These are phyloP conservation scores for Rhagium mordax DNA, from an alignment of 2,888 invertebrate species.

Conservation along the genomic window DNA sequence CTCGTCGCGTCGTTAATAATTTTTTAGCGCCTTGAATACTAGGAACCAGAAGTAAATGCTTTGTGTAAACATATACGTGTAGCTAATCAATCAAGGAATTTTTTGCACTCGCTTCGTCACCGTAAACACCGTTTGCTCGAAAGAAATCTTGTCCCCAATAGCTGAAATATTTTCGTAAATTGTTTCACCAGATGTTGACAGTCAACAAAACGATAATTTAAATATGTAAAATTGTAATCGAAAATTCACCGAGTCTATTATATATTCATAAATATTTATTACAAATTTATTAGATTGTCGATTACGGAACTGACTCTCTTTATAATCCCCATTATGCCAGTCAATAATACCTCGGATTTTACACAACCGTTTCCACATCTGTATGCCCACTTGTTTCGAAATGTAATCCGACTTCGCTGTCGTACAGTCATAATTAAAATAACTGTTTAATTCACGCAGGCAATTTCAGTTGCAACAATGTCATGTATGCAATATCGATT, in stretches of 20 bases:
- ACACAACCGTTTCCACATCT: constrained; percentile 14
- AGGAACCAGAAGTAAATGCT: not conserved
- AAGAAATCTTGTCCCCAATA: constrained; percentile 4
- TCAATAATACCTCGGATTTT: not conserved
- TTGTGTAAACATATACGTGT: constrained; percentile 4
- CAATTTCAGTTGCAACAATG: constrained; percentile 24
- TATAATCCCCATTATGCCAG: not conserved
- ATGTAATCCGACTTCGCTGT: constrained; percentile 17
- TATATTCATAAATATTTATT: constrained; percentile 24
- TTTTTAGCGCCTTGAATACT: not conserved
- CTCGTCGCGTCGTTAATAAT: not conserved
- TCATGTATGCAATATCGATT: constrained; percentile 19
- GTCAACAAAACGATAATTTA: not conserved
- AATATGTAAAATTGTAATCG: constrained; percentile 16
- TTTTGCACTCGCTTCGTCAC: not conserved
- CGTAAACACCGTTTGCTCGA: not conserved
- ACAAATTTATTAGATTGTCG: not conserved
- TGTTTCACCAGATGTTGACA: constrained; percentile 8
- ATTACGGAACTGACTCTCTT: constrained; percentile 3
- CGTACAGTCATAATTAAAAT: constrained; percentile 18
- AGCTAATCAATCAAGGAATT: not conserved
- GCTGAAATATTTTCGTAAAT: not conserved
- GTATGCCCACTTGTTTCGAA: constrained; percentile 9
- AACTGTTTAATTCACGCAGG: constrained; percentile 20
- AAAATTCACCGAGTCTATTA: constrained; percentile 3